Conservation (phyloP, 2,113 vertebrate genomes). For the Scophthalmus maximus region DNA sequence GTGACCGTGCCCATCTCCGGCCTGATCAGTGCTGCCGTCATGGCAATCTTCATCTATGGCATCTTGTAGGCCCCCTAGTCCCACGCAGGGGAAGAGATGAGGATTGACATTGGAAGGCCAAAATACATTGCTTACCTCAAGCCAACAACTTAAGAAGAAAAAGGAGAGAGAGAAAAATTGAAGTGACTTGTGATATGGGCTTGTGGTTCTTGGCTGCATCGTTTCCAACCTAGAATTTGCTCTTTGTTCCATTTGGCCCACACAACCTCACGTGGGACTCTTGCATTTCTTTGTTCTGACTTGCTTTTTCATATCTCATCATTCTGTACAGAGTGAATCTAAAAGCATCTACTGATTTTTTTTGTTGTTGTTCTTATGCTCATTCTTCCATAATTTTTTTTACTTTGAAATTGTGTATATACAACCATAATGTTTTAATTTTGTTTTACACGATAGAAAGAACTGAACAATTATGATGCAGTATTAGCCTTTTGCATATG, state of each 20-base stretch:
- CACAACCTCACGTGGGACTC: slow-evolving; percentile 45
- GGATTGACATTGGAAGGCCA: slow-evolving; percentile 50
- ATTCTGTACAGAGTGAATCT: slow-evolving; percentile 69
- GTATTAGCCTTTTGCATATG: slow-evolving; percentile 72
- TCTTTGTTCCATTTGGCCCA: slow-evolving; percentile 51
- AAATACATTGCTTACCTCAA: slow-evolving; percentile 66
- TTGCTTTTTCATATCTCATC: slow-evolving; percentile 65
- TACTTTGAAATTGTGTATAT: slow-evolving; percentile 76
- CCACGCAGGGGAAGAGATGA: slow-evolving; percentile 32
- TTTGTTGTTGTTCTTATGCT: slow-evolving; percentile 40
- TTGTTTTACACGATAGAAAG: slow-evolving; percentile 58
- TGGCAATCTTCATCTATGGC: slow-evolving; percentile 89
- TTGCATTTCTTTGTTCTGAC: slow-evolving; percentile 60
- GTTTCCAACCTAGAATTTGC: slow-evolving; percentile 61
- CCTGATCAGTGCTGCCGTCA: slow-evolving; percentile 94
- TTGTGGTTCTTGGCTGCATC: slow-evolving; percentile 70
- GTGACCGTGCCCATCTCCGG: slow-evolving; percentile 97
- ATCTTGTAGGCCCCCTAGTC: slow-evolving; percentile 68
- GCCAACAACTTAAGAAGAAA: slow-evolving; percentile 52
- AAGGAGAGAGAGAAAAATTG: slow-evolving; percentile 29
- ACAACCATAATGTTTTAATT: slow-evolving; percentile 53
- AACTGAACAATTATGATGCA: slow-evolving; percentile 73
- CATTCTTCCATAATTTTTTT: slow-evolving; percentile 44
- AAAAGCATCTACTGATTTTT: slow-evolving; percentile 28
- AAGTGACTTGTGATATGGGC: slow-evolving; percentile 53